Conservation (phyloP, 2,797 vertebrate genomes). For the Centropyge bicolor region DNA sequence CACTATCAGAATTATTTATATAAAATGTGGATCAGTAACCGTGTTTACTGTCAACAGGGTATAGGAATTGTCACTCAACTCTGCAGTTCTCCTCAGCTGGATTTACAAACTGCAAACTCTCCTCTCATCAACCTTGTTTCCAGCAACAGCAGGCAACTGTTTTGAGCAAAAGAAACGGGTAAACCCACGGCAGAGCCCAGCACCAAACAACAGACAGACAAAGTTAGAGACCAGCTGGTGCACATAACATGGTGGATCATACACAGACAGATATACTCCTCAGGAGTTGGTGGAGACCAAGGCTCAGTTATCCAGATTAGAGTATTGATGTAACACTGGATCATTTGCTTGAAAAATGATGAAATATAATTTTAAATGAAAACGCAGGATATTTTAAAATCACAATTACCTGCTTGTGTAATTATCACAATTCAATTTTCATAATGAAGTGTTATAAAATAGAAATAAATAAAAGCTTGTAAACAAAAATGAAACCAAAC, state of each 20-base stretch:
- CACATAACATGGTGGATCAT: not conserved
- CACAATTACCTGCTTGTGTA: no score
- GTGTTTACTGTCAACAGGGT: not conserved
- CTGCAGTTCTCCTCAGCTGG: not conserved
- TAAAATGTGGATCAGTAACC: not conserved
- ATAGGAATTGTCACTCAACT: not conserved
- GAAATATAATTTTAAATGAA: no score
- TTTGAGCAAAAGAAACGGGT: not conserved
- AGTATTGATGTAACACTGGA: not conserved
- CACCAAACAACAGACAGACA: not conserved
- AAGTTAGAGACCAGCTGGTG: not conserved
- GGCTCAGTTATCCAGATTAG: not conserved
- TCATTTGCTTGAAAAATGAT: no score
- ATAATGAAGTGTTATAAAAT: no score
- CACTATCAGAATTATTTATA: not conserved
- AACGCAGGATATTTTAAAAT: no score
- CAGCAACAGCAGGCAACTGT: not conserved
- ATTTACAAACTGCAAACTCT: not conserved
- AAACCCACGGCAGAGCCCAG: not conserved
- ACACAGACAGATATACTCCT: not conserved
- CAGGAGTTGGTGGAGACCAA: not conserved
- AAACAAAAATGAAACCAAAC: no score
- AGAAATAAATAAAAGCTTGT: no score
- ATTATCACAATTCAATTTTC: no score
- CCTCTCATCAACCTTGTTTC: not conserved